phyloP scores from a whole-genome alignment of 2,888 invertebrate genomes.

The Oscheius sp. region DNA sequence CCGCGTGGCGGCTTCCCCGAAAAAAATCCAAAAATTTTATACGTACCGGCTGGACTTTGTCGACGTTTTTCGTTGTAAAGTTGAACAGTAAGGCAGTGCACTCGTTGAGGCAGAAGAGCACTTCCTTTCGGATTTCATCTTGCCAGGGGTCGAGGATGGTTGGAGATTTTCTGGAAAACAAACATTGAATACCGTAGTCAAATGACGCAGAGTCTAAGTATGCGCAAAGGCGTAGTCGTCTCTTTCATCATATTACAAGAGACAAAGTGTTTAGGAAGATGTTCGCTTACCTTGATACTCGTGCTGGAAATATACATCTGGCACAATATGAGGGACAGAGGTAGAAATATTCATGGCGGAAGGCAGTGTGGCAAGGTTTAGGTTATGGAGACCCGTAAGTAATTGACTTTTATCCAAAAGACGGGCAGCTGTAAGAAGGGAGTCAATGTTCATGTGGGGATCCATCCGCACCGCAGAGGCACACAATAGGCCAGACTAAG shows the following conservation, averaged over 20 bases:
- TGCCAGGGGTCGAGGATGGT: conserved; percentile 27
- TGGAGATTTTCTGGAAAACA: conserved; percentile 25
- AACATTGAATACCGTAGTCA: conserved; percentile 12
- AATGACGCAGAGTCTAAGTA: too few species aligned
- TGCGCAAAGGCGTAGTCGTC: too few species aligned
- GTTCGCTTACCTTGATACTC: conserved; percentile 23
- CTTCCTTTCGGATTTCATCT: conserved; percentile 31
- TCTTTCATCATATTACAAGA: too few species aligned
- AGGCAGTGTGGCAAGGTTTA: conserved; percentile 21
- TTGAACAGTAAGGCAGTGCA: conserved; percentile 39
- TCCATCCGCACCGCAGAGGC: conserved; percentile 26
- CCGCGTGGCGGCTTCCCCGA: conserved; percentile 22
- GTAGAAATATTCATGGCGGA: conserved; percentile 21
- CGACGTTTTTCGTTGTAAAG: conserved; percentile 38
- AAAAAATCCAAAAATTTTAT: neutral
- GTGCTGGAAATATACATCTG: conserved; percentile 20
- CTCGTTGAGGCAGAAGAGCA: conserved; percentile 34
- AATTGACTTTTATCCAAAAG: conserved; percentile 47
- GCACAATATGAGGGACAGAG: conserved; percentile 19
- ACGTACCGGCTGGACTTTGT: conserved; percentile 44
- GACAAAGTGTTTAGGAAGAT: too few species aligned
- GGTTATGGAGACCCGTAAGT: conserved; percentile 37
- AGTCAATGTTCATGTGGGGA: conserved; percentile 46
- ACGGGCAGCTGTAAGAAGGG: conserved; percentile 57
- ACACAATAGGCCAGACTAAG: conserved; percentile 31